These are phyloP conservation scores for Pandemis cinnamomeana DNA, from an alignment of 2,888 invertebrate species.

Conservation along the genomic window DNA sequence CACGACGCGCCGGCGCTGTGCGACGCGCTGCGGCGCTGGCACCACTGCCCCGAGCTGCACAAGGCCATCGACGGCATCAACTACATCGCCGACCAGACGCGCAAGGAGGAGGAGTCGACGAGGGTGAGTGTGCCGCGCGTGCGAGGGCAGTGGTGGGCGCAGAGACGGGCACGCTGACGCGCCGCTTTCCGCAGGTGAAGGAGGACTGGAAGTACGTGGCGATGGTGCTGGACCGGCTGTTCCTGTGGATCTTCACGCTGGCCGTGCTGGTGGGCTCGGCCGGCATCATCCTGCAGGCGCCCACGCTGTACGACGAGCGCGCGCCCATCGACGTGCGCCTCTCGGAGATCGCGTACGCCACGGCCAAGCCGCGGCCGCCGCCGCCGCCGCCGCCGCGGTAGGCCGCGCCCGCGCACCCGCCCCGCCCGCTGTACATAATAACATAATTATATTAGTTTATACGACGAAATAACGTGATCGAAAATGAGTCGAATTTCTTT, in stretches of 20 bases:
- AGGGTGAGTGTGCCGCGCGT: conserved; percentile 85
- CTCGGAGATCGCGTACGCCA: conserved; percentile 95
- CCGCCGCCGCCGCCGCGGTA: conserved; percentile 59
- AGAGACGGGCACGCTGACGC: not conserved
- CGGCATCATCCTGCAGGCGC: conserved; percentile 97
- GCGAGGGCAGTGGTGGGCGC: not conserved
- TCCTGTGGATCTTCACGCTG: conserved; percentile 98
- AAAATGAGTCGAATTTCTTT: conserved; percentile 81
- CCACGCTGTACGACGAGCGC: conserved; percentile 96
- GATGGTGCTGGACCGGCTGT: conserved; percentile 98
- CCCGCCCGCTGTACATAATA: conserved; percentile 62
- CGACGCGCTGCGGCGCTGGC: conserved; percentile 90
- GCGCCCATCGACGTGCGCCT: conserved; percentile 94
- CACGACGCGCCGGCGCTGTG: conserved; percentile 84
- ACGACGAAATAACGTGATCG: conserved; percentile 74
- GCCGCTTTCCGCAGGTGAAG: conserved; percentile 90
- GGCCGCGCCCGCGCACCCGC: conserved; percentile 39
- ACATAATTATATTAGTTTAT: conserved; percentile 74
- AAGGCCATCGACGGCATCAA: conserved; percentile 96
- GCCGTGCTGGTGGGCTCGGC: conserved; percentile 97
- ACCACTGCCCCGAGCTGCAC: conserved; percentile 95
- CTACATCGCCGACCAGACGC: conserved; percentile 96
- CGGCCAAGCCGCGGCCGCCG: conserved; percentile 90
- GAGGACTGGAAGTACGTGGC: conserved; percentile 99
- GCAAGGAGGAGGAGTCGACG: conserved; percentile 95